Conservation (phyloP, 2,888 invertebrate genomes). For the Caenorhabditis japonica region DNA sequence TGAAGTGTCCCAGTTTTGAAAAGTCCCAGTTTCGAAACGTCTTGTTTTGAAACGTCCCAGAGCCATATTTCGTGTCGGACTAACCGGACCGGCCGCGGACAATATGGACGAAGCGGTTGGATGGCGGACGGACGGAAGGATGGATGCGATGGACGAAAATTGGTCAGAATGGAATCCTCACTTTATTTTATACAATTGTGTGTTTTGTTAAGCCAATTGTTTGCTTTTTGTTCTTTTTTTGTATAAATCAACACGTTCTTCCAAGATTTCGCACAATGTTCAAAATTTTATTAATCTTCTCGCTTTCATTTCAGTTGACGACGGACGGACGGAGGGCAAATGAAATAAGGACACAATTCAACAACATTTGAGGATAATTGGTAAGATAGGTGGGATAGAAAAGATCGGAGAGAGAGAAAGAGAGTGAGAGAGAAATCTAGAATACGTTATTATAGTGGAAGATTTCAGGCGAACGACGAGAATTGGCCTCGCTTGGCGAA, state of each 20-base stretch:
- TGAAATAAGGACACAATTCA: constrained; percentile 47
- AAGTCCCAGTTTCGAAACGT: too few species aligned
- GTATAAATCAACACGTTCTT: too few species aligned
- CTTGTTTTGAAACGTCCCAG: too few species aligned
- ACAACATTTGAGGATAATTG: constrained; percentile 32
- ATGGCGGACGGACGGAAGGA: too few species aligned
- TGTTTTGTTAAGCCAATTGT: too few species aligned
- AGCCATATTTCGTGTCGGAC: too few species aligned
- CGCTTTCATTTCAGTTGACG: constrained; percentile 43
- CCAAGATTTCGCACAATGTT: constrained; percentile 18
- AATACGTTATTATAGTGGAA: neutral
- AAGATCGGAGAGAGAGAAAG: constrained; percentile 9
- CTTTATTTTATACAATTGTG: constrained; percentile 1
- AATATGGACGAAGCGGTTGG: too few species aligned
- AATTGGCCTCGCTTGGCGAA: constrained; percentile 60
- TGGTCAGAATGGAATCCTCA: too few species aligned
- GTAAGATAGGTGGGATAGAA: constrained; percentile 2
- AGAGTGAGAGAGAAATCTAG: neutral
- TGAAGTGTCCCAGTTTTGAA: too few species aligned
- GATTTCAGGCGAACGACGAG: constrained; percentile 56
- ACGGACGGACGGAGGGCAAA: constrained; percentile 20
- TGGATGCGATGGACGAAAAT: too few species aligned
- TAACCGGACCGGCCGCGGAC: too few species aligned
- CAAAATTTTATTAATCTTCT: constrained; percentile 46
- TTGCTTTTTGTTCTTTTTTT: too few species aligned